Evolutionary conservation across 2,888 invertebrate species (phyloP), one percentile per base, ranked within the genome.

Genomic region (Drosophila vallismaia): DNA sequence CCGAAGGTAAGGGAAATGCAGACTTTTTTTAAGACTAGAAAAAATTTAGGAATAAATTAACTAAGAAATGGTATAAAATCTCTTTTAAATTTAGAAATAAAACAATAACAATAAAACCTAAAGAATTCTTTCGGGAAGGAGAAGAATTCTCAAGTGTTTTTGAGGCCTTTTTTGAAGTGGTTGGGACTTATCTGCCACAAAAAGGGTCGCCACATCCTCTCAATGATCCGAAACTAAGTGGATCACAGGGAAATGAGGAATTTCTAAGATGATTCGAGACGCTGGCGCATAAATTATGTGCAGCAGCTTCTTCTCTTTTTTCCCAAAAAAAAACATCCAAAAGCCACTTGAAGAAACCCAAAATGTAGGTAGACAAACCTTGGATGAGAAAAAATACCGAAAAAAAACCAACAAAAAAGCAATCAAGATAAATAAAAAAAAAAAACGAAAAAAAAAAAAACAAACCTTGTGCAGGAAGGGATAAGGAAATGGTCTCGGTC

Each of bases 261-360:
- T 31, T 55, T 19, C 38, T 55, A 59, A 42, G 31, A 33, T 51
- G 68, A 19, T 19, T 19, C 19, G 19, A 2, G 19, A 38, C 31
- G 73, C 26, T 51, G 71, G 46, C 63, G 75, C 80, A 84, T 80
- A 84, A 84, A 72, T 86, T 79, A 84, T 85, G 82, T 79, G 68
- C 67, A 46, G 74, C 33, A 14, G 42, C 40, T 38, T 19, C 28
- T 33, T 36, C 51, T 29, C 19, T 28, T 36, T 29, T 49, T 33
- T 24, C 64, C 28, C 28, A 2, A 55, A 59, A 2, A 55, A 59
- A 71, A 70, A 54, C 71, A 14, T 14, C 74, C 62, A 69, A 64
- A 76, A 46, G 40, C 59, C 50, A 60, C 49, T 42, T 10, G 9
- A 50, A 28, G 8, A 51, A 26, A 45, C 38, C 9, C 38, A 40